Conservation (phyloP, 2,113 vertebrate genomes). For the Onychostruthus taczanowskii region DNA sequence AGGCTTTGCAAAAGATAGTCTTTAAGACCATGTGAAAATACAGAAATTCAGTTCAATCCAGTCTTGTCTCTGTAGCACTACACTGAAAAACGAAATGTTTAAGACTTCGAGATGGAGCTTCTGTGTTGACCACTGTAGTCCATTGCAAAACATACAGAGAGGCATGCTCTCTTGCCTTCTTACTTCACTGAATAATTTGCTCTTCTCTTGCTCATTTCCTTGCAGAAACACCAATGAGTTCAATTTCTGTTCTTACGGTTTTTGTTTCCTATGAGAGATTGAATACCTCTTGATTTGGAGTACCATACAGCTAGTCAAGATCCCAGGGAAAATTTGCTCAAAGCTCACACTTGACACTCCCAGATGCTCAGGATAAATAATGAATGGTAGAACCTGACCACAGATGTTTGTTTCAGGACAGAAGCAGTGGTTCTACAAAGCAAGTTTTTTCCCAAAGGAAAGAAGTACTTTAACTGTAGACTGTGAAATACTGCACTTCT, state of each 20-base stretch:
- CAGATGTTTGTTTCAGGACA: background rate
- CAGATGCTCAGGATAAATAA: background rate
- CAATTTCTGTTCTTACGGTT: background rate
- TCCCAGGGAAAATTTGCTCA: background rate
- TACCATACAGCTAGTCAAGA: background rate
- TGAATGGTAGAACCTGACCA: background rate
- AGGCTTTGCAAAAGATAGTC: background rate
- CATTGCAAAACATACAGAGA: background rate
- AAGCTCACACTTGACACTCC: background rate
- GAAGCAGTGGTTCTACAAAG: background rate
- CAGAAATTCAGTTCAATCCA: background rate
- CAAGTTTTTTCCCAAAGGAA: background rate
- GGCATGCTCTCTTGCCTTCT: background rate
- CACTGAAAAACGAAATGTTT: background rate
- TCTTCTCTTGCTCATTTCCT: background rate
- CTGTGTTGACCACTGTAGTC: background rate
- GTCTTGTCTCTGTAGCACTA: background rate
- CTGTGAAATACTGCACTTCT: background rate
- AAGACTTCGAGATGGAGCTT: background rate
- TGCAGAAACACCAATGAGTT: background rate
- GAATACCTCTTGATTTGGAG: background rate
- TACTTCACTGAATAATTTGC: background rate
- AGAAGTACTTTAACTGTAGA: background rate
- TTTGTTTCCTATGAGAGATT: background rate
- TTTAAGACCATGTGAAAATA: background rate